Evolutionary conservation across 37 sponge, comb jelly and placozoan species (phyloP).

Genomic region (Corticium candelabrum): DNA sequence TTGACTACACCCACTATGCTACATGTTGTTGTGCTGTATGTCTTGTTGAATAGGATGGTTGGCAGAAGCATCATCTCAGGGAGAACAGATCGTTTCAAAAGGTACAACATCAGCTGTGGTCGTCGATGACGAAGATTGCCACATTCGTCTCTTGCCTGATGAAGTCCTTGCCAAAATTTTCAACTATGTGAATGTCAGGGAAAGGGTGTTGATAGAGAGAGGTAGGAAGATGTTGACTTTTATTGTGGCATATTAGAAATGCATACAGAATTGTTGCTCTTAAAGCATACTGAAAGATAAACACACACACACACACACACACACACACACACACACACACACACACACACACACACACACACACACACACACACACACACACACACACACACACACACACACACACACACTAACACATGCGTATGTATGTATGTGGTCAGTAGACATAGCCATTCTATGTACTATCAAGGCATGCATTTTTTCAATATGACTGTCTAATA

Average conservation of each 20-base stretch:
- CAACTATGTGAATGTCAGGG: background rate
- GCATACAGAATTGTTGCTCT: background rate
- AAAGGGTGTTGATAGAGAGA: background rate
- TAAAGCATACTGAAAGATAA: conserved; percentile 10
- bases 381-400: background rate
- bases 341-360: conserved; percentile 9
- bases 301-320: conserved; percentile 2
- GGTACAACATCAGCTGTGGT: too few relatives aligned
- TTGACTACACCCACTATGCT: too few relatives aligned
- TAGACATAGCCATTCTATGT: too few relatives aligned
- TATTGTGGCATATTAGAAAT: too few relatives aligned
- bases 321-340: background rate
- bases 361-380: background rate
- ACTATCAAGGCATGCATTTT: too few relatives aligned
- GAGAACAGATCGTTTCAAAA: too few relatives aligned
- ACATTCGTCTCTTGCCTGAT: background rate
- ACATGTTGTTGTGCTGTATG: too few relatives aligned
- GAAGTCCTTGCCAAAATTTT: background rate
- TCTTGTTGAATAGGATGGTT: too few relatives aligned
- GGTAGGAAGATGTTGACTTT: background rate
- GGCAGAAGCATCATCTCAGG: too few relatives aligned
- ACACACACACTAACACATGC: conserved; percentile 12
- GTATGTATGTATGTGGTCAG: too few relatives aligned
- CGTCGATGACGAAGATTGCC: too few relatives aligned
- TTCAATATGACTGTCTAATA: too few relatives aligned